Evolutionary conservation across 1,140 invertebrate species (phyloP), one percentile per base, ranked within the genome.

Genomic region (Hirudo medicinalis): DNA sequence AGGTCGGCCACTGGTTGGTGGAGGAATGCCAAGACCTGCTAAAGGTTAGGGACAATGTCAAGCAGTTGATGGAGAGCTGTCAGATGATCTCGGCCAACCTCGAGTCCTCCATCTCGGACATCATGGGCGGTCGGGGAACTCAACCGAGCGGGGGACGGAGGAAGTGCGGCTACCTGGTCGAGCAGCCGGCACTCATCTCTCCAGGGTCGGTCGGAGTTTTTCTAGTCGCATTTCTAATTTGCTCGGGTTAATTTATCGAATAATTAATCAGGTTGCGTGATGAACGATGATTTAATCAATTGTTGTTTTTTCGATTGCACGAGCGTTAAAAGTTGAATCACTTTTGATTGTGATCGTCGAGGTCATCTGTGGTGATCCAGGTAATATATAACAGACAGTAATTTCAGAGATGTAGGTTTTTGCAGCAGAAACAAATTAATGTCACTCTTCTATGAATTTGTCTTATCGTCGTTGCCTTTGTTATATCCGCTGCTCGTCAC

Each of bases 51-150:
- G 78, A 79, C 63, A 79, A 80, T 9, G 79, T 86, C 0, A 78
- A 76, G 2, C 78, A 79, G 70, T 75, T 86, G 22, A 85, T 86
- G 83, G 76, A 80, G 67, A 80, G 79, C 68, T 86, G 85, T 78
- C 80, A 85, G 72, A 78, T 78, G 40, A 83, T 85, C 57, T 80
- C 80, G 0, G 73, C 78, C 13, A 76, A 83, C 53, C 82, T 85
- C 79, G 80, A 80, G 70, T 74, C 76, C n/a, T 77, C 81, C 17
- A 84, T 85, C 0, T 77, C 79, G n/a, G 75, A 76, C 36, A 76
- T 85, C 25, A 78, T 77, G 19, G 69, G 73, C 32, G 57, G 57
- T 17, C 43, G 15, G 15, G n/a, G 74, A 20, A 67, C 70, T 13
- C 67, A 71, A 25, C 68, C 76, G 43, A 72, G 75, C 19, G 75